A percentile compares a stretch with the other conserved stretches of the same genome.
phyloP scores from a whole-genome alignment of 2,888 invertebrate species.

The Athalia rosae region DNA sequence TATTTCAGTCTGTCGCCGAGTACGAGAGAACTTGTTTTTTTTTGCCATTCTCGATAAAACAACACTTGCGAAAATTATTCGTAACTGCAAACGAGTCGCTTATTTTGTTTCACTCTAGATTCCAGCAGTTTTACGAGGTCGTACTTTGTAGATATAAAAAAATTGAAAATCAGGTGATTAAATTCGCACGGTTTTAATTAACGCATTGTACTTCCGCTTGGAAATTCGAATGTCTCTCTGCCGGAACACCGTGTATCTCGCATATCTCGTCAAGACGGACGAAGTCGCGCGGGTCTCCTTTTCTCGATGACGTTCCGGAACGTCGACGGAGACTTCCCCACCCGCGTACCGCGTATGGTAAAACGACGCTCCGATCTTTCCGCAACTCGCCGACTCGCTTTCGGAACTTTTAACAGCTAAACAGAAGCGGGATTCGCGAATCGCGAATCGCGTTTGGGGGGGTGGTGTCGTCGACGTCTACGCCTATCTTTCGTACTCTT shows the following conservation, averaged over 20 bases:
- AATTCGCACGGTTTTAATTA: too few species aligned
- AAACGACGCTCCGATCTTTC: conserved; percentile 34
- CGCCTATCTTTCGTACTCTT: not conserved
- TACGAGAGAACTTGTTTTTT: not conserved
- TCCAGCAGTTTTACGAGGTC: too few species aligned
- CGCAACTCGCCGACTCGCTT: not conserved
- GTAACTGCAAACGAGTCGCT: not conserved
- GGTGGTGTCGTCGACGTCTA: too few species aligned
- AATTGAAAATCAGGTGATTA: too few species aligned
- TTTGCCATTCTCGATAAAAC: not conserved
- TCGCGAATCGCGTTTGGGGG: too few species aligned
- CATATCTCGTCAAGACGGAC: conserved; percentile 12
- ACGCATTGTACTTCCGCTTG: too few species aligned
- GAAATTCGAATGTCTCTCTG: too few species aligned
- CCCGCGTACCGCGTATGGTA: not conserved
- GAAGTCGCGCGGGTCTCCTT: not conserved
- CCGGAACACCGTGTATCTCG: conserved; percentile 6
- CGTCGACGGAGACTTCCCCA: conserved; percentile 16
- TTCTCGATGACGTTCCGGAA: conserved; percentile 16
- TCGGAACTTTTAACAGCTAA: too few species aligned
- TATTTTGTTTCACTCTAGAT: too few species aligned
- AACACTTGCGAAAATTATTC: conserved; percentile 2
- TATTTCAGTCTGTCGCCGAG: not conserved
- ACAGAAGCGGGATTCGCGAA: too few species aligned
- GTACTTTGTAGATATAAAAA: too few species aligned